Evolutionary conservation across 2,888 invertebrate genomes (phyloP), one percentile per base, ranked within the genome.

Genomic region (Neoaliturus tenellus): DNA sequence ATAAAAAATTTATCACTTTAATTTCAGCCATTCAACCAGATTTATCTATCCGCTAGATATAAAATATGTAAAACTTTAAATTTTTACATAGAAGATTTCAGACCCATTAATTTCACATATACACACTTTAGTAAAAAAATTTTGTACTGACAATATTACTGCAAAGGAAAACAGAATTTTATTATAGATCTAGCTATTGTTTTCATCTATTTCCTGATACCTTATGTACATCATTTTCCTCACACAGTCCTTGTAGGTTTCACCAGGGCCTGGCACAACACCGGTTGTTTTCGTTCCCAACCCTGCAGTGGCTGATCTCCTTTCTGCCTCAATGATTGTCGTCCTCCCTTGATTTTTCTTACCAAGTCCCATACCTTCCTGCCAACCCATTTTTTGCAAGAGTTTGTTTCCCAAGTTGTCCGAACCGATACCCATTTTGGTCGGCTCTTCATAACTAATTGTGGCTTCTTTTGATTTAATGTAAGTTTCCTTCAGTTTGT

Each of bases 351-450:
- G 99, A 89, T 98, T 98, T 81, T 94, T 93, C 90, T 96, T 97
- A 0, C 99, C 99, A 28, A 99, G 92, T 0, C 99, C 99, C 92
- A 97, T 95, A 0, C 99, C 99, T 90, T 98, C 98, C 6, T 96
- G 96, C 99, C 99, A 99, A 4, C 99, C 99, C 99, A 99, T 99
- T 91, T 98, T 98, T 91, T 99, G 98, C 86, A 99, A 90, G 90
- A 99, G 92, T 89, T 97, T 96, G 89, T 96, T 99, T 8, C 99
- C 99, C 84, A 99, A 97, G 88, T 98, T 98, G 87, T 97, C 98
- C 0, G 96, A 94, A 87, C 97, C 92, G 88, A 98, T 93, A 85
- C 96, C 93, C 90, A 94, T 93, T 84, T 93, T 92, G 0, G 95
- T 93, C 0, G 93, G 93, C 81, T 88, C 93, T 89, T 92, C 86